phyloP scores from a whole-genome alignment of 37 sponge, comb jelly and placozoan species.

The Beroe ovata region DNA sequence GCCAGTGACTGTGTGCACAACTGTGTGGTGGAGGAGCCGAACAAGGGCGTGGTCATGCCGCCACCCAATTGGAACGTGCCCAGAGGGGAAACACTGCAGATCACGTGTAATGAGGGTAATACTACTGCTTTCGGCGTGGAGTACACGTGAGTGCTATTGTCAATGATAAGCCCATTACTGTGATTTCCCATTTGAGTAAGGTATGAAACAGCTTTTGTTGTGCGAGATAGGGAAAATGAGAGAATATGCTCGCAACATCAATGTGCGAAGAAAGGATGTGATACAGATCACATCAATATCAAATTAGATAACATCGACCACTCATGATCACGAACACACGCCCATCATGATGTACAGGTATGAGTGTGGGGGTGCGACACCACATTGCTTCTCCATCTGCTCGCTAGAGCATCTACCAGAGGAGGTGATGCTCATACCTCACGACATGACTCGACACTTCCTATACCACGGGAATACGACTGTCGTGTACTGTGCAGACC shows the following conservation, averaged over 20 bases:
- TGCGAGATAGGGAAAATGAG: too few relatives aligned
- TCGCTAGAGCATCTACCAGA: slow-evolving; percentile 20
- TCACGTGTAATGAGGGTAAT: not conserved
- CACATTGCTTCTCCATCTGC: slow-evolving; percentile 13
- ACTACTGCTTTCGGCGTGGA: not conserved
- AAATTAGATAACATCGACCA: too few relatives aligned
- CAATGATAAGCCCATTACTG: too few relatives aligned
- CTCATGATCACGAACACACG: too few relatives aligned
- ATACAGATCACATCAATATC: too few relatives aligned
- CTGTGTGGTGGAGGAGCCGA: not conserved
- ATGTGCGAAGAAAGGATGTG: too few relatives aligned
- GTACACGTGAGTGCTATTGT: slow-evolving; percentile 25
- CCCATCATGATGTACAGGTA: slow-evolving; percentile 15
- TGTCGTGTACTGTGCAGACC: slow-evolving; percentile 6
- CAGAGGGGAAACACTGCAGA: not conserved
- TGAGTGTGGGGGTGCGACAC: slow-evolving; percentile 1
- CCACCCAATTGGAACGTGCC: not conserved
- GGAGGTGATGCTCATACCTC: slow-evolving; percentile 5
- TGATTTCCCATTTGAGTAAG: too few relatives aligned
- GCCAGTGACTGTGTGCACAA: slow-evolving; percentile 3
- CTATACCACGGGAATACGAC: slow-evolving; percentile 21
- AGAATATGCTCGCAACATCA: too few relatives aligned
- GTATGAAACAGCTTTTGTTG: too few relatives aligned
- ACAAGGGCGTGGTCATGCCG: not conserved
- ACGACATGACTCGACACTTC: not conserved